Evolutionary conservation across 1,140 invertebrate genomes (phyloP).

Genomic region (Zaprionus inermis): DNA sequence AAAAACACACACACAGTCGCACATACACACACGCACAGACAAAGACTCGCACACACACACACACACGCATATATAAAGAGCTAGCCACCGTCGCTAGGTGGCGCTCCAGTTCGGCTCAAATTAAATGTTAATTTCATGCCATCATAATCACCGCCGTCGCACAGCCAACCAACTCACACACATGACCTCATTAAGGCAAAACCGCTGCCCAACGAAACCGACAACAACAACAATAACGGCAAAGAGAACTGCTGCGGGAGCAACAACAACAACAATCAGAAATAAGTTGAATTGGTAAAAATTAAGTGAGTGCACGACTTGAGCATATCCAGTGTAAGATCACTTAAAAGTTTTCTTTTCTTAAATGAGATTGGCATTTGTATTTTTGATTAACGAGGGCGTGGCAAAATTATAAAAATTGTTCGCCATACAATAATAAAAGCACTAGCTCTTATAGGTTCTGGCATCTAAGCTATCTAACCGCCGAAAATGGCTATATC

Average conservation of each 20-base stretch:
- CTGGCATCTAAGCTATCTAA: no score
- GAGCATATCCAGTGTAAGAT: conserved; percentile 14
- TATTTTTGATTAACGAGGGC: no score
- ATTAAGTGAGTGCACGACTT: conserved; percentile 1
- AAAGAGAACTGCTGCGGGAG: neutral
- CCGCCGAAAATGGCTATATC: no score
- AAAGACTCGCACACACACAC: neutral
- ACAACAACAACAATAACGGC: conserved; percentile 15
- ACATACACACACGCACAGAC: conserved; percentile 3
- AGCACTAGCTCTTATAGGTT: no score
- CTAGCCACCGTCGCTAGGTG: conserved; percentile 53
- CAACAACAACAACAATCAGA: conserved; percentile 45
- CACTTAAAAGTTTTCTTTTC: no score
- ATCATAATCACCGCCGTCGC: conserved; percentile 75
- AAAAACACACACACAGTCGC: conserved; percentile 41
- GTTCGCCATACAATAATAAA: neutral
- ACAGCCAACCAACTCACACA: conserved; percentile 45
- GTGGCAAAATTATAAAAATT: neutral
- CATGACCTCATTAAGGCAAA: conserved; percentile 81
- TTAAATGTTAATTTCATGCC: conserved; percentile 83
- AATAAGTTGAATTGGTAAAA: conserved; percentile 33
- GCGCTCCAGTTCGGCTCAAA: conserved; percentile 73
- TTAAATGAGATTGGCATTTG: no score
- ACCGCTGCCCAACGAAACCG: conserved; percentile 42
- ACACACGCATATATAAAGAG: conserved; percentile 4